Evolutionary conservation across 2,888 invertebrate species (phyloP).

Genomic region (Scaeva pyrastri): DNA sequence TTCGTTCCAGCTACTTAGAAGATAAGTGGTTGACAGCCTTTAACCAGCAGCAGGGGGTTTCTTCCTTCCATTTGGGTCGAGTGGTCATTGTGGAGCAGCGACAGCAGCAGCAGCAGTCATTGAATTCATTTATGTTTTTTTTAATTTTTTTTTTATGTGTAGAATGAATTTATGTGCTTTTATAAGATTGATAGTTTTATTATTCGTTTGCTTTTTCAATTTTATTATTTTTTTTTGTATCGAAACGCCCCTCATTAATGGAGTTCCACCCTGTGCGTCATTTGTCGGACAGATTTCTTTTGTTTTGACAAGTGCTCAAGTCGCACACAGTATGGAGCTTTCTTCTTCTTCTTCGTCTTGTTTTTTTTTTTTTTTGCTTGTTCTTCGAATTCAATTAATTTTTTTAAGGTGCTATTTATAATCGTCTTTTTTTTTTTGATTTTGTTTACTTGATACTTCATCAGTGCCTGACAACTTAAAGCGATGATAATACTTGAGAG

Average conservation of each 20-base stretch:
- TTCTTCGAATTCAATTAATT: constrained; percentile 34
- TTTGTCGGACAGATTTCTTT: constrained; percentile 31
- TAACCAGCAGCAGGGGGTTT: constrained; percentile 62
- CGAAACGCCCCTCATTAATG: constrained; percentile 29
- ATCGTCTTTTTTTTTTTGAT: not conserved
- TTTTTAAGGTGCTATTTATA: constrained; percentile 7
- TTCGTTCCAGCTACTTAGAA: constrained; percentile 57
- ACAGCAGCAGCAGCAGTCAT: not conserved
- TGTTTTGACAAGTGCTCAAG: constrained; percentile 42
- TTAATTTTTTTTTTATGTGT: not conserved
- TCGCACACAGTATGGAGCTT: constrained; percentile 31
- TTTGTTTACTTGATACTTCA: constrained; percentile 29
- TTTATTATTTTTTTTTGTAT: constrained; percentile 11
- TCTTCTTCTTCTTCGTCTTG: constrained; percentile 3
- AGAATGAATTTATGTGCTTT: constrained; percentile 5
- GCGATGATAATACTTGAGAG: constrained; percentile 34
- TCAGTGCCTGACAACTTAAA: constrained; percentile 32
- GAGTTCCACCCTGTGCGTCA: not conserved
- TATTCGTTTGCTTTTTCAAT: constrained; percentile 24
- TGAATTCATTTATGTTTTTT: constrained; percentile 24
- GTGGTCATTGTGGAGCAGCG: constrained; percentile 46
- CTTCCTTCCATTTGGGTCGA: constrained; percentile 45
- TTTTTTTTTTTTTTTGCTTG: constrained; percentile 18
- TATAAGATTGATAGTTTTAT: constrained; percentile 58
- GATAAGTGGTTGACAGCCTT: constrained; percentile 62